Evolutionary conservation across 2,113 vertebrate species (phyloP), one percentile per base, ranked within the genome.

Genomic region (Colinus virginianus): DNA sequence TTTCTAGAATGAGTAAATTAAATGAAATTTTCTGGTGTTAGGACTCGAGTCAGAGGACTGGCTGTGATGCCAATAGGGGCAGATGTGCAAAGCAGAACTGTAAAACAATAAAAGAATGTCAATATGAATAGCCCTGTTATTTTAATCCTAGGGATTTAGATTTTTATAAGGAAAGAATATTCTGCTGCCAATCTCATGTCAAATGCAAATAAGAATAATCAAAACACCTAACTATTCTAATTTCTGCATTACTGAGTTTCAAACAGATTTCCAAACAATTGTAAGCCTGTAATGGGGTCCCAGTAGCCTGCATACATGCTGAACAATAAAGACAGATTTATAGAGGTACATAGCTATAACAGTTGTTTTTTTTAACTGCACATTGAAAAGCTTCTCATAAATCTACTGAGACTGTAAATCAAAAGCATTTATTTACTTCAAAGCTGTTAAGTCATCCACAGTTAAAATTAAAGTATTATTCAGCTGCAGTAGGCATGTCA

Each of bases 321-420:
- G 88, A 96, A 96, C 83, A 96, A 92, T 95, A 76, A 96, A 91
- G 91, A 63, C 70, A 96, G 84, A 97, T 97, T 96, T 97, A 96
- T 88, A 78, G 90, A 87, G 62, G 66, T 95, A 87, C 62, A 90
- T 2, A 77, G 68, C 82, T 48, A 25, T 70, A 91, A 95, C 36
- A 92, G n/a, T 8, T 58, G 26, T 2, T 86, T 84, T 88, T 91
- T 94, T 85, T 43, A 96, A 85, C 56, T 72, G 76, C 56, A 49
- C 67, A 72, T 95, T 96, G 83, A 93, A 92, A 94, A 70, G 34
- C 43, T 51, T 91, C 94, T 93, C 94, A 93, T 94, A 90, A 84
- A 94, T 94, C 78, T 89, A 23, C 61, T 63, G 58, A 81, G 78
- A 91, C n/a, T 95, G 45, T 89, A 97, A 95, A 97, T 97, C 95